phyloP scores from a whole-genome alignment of 2,888 invertebrate species.

The Noctua janthina region DNA sequence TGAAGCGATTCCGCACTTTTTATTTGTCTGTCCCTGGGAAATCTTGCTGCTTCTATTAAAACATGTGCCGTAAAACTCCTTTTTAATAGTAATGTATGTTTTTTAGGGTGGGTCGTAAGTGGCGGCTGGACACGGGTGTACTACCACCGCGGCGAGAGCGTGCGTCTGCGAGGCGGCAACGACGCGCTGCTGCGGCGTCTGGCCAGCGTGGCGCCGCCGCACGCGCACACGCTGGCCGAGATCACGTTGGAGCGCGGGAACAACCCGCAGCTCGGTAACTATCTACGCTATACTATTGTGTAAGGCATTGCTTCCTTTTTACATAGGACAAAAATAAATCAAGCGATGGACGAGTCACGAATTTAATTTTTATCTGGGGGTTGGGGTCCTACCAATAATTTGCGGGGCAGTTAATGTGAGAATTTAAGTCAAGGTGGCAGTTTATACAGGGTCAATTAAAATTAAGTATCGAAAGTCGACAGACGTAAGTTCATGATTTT shows the following conservation, averaged over 20 bases:
- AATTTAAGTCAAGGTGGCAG: background rate
- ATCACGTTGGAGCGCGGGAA: slow-evolving; percentile 95
- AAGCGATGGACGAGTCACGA: background rate
- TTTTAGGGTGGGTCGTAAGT: slow-evolving; percentile 89
- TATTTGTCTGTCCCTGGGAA: background rate
- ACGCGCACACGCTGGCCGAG: slow-evolving; percentile 93
- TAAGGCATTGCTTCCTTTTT: background rate
- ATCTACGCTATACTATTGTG: background rate
- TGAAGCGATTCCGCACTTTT: background rate
- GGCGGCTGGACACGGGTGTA: slow-evolving; percentile 94
- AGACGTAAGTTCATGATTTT: background rate
- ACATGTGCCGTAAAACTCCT: background rate
- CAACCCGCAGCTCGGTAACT: slow-evolving; percentile 93
- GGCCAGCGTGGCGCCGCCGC: slow-evolving; percentile 93
- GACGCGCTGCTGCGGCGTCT: slow-evolving; percentile 95
- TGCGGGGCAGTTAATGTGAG: background rate
- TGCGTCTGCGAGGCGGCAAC: slow-evolving; percentile 95
- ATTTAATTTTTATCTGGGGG: background rate
- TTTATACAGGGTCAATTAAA: background rate
- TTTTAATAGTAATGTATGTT: background rate
- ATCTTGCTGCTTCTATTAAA: background rate
- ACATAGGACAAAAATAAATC: background rate
- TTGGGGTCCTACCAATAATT: background rate
- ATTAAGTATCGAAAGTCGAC: background rate
- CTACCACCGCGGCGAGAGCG: slow-evolving; percentile 98